Evolutionary conservation across 2,888 invertebrate genomes (phyloP).

Genomic region (Malthinus seriepunctatus): DNA sequence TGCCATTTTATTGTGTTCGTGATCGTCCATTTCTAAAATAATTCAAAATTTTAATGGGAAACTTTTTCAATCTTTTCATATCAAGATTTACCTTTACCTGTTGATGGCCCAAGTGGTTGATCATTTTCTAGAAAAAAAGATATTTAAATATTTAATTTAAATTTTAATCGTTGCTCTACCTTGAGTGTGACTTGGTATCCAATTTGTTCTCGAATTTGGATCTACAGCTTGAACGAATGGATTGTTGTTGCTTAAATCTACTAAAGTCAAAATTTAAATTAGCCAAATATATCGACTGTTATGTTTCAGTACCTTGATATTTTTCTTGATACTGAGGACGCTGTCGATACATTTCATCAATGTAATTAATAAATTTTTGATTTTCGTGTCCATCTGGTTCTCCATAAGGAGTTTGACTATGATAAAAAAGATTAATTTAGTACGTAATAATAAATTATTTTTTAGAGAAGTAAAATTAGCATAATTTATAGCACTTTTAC

Average conservation of each 20-base stretch:
- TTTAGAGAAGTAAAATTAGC: no score
- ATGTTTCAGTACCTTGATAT: constrained; percentile 25
- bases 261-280: background rate
- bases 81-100: no score
- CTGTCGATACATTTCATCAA: constrained; percentile 43
- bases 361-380: constrained; percentile 43
- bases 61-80: no score
- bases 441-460: no score
- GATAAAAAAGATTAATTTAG: constrained; percentile 13
- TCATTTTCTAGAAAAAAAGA: no score
- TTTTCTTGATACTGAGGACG: constrained; percentile 35
- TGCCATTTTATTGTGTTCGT: constrained; percentile 50
- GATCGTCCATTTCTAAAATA: constrained; percentile 39
- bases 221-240: background rate
- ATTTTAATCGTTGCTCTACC: background rate
- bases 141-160: background rate
- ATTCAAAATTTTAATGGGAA: background rate
- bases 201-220: background rate
- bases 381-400: constrained; percentile 35
- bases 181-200: background rate
- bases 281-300: no score
- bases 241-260: background rate
- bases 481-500: no score
- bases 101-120: no score
- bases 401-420: constrained; percentile 44